Conservation (phyloP, 2,113 vertebrate species). For the Pteruthius melanotis region DNA sequence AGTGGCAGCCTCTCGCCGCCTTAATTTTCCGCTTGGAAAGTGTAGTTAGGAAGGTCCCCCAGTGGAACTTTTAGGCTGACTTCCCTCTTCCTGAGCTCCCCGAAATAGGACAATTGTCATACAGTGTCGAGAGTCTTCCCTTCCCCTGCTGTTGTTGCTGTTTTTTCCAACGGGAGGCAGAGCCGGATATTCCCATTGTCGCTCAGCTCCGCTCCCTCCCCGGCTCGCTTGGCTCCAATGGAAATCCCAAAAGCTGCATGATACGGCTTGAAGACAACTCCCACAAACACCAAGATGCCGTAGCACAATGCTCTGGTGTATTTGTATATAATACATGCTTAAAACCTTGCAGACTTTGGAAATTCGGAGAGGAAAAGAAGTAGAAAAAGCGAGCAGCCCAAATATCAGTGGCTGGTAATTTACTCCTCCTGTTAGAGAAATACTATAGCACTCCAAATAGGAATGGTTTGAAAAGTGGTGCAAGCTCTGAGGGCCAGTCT, state of each 20-base stretch:
- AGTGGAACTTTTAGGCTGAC: neutral
- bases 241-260: neutral
- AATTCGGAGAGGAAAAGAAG: neutral
- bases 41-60: neutral
- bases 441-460: neutral
- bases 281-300: neutral
- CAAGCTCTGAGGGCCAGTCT: neutral
- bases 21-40: neutral
- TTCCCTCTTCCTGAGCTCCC: neutral
- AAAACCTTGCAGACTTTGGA: neutral
- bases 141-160: neutral
- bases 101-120: neutral
- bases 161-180: neutral
- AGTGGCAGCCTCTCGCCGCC: neutral
- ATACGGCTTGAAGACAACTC: neutral
- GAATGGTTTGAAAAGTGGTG: neutral
- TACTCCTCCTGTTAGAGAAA: neutral
- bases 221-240: neutral
- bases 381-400: neutral
- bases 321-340: neutral
- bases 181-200: constrained; percentile 5
- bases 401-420: neutral
- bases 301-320: neutral
- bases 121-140: neutral
- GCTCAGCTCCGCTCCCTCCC: neutral